Base-by-base conservation (phyloP, 2,113 vertebrate genomes). In the Columba livia region DNA sequence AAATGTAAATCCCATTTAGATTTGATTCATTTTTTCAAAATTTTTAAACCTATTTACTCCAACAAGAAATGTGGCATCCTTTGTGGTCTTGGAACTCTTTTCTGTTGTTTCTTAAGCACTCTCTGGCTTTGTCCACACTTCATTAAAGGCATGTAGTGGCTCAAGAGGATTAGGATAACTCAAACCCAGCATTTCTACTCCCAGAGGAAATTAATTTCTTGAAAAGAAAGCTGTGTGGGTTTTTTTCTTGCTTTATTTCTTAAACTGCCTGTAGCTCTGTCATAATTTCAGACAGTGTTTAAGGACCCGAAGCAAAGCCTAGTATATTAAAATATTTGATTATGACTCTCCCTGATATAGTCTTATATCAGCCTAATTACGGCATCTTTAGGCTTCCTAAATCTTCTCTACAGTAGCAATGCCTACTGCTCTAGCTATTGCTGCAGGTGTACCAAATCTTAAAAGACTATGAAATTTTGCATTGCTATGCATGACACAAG, bases 81-180 rank as follows among this genome's bases (percentile, higher is more conserved):
- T 64, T 54, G 31, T 83, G 77, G 69, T 11, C 18, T 64, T 79
- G 47, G 54, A 90, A 85, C 11, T 67, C 40, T 80, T 88, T 93
- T 73, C 75, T 90, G 42, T 82, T 94, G 57, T 73, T 89, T 91
- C 66, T 75, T 95, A 85, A 94, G 72, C n/a, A 32, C 60, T 90
- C 42, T 31, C 72, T 96, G 79, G 42, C 79, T 95, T 89, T 94
- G 93, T 88, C 89, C 93, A 74, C 51, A 78, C 69, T 90, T 96
- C 90, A 94, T 96, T 94, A 93, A 94, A 88, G 79, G 60, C 85
- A 74, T 91, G 79, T 84, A 80, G 82, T 86, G 44, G 85, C 90
- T 95, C 90, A 92, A 84, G 88, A 96, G 90, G 88, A 96, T 95
- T 94, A 95, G 88, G 85, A 78, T 90, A 91, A 94, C 88, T 91